Base-by-base conservation (phyloP, 1,140 invertebrate species). In the Oedothorax gibbosus region DNA sequence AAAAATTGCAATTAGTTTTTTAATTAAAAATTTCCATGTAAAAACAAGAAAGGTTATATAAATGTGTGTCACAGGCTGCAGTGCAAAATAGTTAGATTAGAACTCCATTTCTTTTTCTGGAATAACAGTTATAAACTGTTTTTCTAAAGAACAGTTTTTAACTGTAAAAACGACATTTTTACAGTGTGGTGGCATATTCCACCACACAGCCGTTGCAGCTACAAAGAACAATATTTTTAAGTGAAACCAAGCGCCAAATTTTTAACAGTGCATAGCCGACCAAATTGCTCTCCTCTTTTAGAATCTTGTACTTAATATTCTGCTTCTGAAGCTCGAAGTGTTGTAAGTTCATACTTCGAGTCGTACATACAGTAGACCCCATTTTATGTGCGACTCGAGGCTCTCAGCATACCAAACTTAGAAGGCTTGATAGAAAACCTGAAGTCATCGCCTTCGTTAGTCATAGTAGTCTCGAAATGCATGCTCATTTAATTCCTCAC, bases 241-340 rank as follows among this genome's bases (percentile, higher is more conserved):
- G 35, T 35, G 5, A 35, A 35, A 35, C 35, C 35, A 35, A 35
- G 35, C 35, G 35, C 35, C 1, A 35, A 35, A 35, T 2, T 35
- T 35, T 1, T 35, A 35, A 35, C 35, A 35, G 35, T 35, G 1
- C 77, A n/a, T 86, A 73, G 56, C 81, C 78, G 9, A 65, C n/a
- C 7, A 81, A 50, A 51, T 86, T 68, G 20, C 6, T 62, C 11
- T 56, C 66, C 20, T 57, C 68, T 15, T 83, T 62, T 9, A 69
- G 50, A 15, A 85, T 64, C 57, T 79, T 86, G 20, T 86, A 86
- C 49, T 81, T 77, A 18, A 86, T 64, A 51, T 86, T 79, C 18
- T 82, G 49, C 56, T 51, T 57, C 54, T 75, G 49, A 60, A 53
- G 60, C 62, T 84, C 0, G 51, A n/a, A 15, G 53, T 66, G n/a